Percentiles rank a stretch among this genome's conserved stretches.
phyloP scores from a whole-genome alignment of 1,140 invertebrate species.

The Listronotus oregonensis region DNA sequence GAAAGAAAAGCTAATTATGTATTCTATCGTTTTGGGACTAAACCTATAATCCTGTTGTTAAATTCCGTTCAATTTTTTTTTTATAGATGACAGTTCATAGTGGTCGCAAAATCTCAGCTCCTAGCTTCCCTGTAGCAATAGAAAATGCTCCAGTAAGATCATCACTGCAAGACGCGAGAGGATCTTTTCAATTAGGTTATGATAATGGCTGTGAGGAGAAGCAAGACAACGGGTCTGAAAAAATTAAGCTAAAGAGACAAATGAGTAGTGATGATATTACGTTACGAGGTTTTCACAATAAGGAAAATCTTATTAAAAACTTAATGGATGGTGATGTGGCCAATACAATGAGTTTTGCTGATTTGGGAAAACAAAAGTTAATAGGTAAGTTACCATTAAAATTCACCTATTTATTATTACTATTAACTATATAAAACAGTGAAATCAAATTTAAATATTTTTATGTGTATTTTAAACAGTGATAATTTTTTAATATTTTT shows the following conservation, averaged over 20 bases:
- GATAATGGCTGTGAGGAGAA: conserved; percentile 63
- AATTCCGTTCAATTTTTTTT: background rate
- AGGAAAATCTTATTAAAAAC: conserved; percentile 46
- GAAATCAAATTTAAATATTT: too few relatives aligned
- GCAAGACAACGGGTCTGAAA: conserved; percentile 63
- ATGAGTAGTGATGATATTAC: conserved; percentile 62
- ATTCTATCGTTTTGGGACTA: too few relatives aligned
- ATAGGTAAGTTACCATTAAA: conserved; percentile 13
- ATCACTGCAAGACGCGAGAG: conserved; percentile 75
- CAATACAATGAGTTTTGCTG: conserved; percentile 75
- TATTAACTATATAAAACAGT: background rate
- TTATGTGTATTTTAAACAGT: too few relatives aligned
- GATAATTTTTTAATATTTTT: too few relatives aligned
- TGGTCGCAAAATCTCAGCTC: conserved; percentile 64
- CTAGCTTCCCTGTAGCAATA: conserved; percentile 53
- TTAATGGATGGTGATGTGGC: conserved; percentile 49
- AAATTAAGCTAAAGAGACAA: conserved; percentile 62
- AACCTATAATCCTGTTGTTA: too few relatives aligned
- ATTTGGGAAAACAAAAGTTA: conserved; percentile 64
- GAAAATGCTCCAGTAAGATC: conserved; percentile 62
- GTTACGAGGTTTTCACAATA: conserved; percentile 49
- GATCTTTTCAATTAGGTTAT: conserved; percentile 71
- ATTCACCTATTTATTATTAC: background rate
- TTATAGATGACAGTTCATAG: conserved; percentile 62
- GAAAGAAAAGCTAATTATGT: too few relatives aligned